Evolutionary conservation across 2,797 vertebrate species (phyloP).

Genomic region (Pantherophis alleghaniensis): DNA sequence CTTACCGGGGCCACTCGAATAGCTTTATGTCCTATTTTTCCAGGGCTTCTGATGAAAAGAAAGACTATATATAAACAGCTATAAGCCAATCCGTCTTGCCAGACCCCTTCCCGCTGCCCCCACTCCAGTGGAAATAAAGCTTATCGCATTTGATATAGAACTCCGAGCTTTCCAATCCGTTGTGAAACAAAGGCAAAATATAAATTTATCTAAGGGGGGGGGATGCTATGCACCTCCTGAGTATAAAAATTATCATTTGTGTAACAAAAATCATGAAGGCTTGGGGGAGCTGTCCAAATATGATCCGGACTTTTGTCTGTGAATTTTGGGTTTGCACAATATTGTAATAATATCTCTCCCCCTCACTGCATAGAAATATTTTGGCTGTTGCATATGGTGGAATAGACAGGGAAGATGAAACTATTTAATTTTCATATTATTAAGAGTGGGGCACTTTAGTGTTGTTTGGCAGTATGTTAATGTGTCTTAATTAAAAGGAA

Average conservation of each 20-base stretch:
- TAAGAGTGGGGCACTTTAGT: constrained; percentile 34
- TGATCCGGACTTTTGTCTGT: background rate
- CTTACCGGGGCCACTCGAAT: background rate
- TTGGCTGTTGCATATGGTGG: constrained; percentile 24
- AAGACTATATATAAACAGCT: background rate
- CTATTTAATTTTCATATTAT: constrained; percentile 18
- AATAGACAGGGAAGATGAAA: constrained; percentile 31
- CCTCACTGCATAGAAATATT: background rate
- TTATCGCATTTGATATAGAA: background rate
- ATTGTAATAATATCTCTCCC: background rate
- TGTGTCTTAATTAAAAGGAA: constrained; percentile 5
- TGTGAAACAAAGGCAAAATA: constrained; percentile 2
- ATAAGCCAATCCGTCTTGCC: background rate
- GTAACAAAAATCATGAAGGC: background rate
- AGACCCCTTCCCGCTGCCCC: background rate
- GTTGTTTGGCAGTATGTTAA: background rate
- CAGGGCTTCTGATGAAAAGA: background rate
- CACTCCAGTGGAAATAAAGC: fast-evolving
- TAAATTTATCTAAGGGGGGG: background rate
- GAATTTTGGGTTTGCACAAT: background rate
- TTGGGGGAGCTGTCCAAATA: background rate
- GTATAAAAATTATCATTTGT: background rate
- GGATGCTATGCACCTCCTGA: fast-evolving
- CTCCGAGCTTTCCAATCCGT: background rate
- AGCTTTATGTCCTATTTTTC: background rate